phyloP scores from a whole-genome alignment of 2,113 vertebrate species.

The Fulica atra region DNA sequence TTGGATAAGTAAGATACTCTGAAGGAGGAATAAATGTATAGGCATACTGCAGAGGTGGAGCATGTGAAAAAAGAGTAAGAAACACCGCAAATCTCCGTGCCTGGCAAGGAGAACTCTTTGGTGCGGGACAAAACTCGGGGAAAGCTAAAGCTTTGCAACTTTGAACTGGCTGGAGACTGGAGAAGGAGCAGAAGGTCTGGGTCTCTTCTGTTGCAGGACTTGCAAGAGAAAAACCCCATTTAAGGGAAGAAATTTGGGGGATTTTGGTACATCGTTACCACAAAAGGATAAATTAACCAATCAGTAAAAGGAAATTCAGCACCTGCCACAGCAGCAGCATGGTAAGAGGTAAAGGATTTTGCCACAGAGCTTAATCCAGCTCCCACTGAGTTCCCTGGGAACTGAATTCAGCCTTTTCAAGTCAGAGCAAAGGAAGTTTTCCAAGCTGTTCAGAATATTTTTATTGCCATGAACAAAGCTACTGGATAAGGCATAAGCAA shows the following conservation, averaged over 20 bases:
- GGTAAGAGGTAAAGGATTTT: not conserved
- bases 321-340: not conserved
- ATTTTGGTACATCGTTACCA: not conserved
- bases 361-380: not conserved
- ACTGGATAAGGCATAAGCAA: not conserved
- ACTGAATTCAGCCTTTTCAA: not conserved
- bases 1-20: not conserved
- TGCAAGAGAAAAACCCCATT: not conserved
- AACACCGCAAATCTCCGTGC: not conserved
- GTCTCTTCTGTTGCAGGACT: not conserved
- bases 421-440: slow-evolving; percentile 37
- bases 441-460: not conserved
- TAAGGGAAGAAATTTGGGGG: not conserved
- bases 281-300: not conserved
- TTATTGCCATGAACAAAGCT: slow-evolving; percentile 31
- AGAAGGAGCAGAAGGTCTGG: not conserved
- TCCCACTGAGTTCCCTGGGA: not conserved
- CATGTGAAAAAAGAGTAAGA: not conserved
- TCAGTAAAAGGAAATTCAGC: not conserved
- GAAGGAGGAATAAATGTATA: not conserved
- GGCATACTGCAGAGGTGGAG: not conserved
- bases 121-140: not conserved
- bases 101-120: not conserved
- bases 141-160: not conserved
- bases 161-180: not conserved